These are phyloP conservation scores for Drosophila equinoxialis DNA, from an alignment of 1,140 invertebrate genomes.

Conservation along the genomic window DNA sequence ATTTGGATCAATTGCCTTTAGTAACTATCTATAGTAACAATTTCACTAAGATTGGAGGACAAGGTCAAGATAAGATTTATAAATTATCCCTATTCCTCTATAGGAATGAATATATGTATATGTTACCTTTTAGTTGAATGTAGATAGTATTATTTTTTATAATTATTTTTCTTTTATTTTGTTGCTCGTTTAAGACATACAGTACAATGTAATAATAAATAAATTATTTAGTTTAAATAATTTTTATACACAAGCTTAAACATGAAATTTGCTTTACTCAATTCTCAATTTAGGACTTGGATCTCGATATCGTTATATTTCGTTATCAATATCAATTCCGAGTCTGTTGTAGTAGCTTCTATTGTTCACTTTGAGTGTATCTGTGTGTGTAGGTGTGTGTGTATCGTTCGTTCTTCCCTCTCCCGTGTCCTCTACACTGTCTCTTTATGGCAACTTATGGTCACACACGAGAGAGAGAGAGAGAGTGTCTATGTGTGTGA, in stretches of 20 bases:
- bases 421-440: constrained; percentile 36
- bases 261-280: constrained; percentile 30
- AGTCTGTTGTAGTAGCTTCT: constrained; percentile 42
- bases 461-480: constrained; percentile 5
- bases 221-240: constrained; percentile 60
- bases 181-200: constrained; percentile 48
- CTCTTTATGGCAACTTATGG: constrained; percentile 53
- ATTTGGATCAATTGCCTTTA: no score
- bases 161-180: constrained; percentile 27
- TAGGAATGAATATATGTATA: no score
- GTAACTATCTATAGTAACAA: no score
- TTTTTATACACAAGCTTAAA: constrained; percentile 50
- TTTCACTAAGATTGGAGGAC: no score
- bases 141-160: no score
- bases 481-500: background rate
- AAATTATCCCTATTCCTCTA: no score
- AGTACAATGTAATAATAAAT: constrained; percentile 61
- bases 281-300: background rate
- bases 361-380: constrained; percentile 33
- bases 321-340: constrained; percentile 5
- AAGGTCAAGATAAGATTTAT: no score
- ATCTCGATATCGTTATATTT: background rate
- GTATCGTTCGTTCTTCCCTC: background rate
- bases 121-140: no score
- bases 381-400: background rate